Evolutionary conservation across 1,140 invertebrate species (phyloP), one percentile per base, ranked within the genome.

Genomic region (Globodera rostochiensis): DNA sequence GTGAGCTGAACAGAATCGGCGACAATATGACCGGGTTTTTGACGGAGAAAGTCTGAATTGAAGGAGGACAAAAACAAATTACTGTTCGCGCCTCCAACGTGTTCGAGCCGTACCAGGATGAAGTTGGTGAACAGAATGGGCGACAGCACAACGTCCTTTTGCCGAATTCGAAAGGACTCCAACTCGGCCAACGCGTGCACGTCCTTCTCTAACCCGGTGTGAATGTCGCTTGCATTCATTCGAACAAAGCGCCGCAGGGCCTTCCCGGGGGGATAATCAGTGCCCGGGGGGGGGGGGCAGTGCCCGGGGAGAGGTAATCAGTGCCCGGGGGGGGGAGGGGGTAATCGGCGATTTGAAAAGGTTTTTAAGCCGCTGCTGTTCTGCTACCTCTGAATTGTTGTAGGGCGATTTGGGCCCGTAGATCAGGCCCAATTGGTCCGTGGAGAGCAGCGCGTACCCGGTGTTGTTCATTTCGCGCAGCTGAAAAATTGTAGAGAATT

Each of bases 361-460:
- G 36, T 36, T 36, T 36, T 36, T 36, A 36, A 36, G 36, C 36
- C 36, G 46, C 79, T 70, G 13, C 77, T 57, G 7, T 57, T 45
- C 8, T 53, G 7, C 45, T 78, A 69, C 77, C 64, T 25, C 66
- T 0, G 67, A 64, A 75, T 86, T 64, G 5, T 88, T 77, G 70
- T 89, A 90, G 2, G 88, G 81, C 71, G 88, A 87, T 47, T 86
- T 70, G 19, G 66, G 60, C 57, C 88, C 88, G 73, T 89, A 89
- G 8, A 89, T 13, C 25, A 88, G 81, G 25, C 84, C 64, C 66
- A 89, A 25, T 74, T 89, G 88, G 1, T 85, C 77, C 19, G 70
- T n/a, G 13, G 46, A 83, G 21, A 89, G 57, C 49, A 88, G 73
- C 3, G 87, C 67, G 80, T 80, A 89, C 45, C 88, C 88, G 45